A percentile compares a stretch with the other conserved stretches of the same genome.
Evolutionary conservation across 2,113 vertebrate genomes (phyloP).

Genomic region (Macquaria australasica): DNA sequence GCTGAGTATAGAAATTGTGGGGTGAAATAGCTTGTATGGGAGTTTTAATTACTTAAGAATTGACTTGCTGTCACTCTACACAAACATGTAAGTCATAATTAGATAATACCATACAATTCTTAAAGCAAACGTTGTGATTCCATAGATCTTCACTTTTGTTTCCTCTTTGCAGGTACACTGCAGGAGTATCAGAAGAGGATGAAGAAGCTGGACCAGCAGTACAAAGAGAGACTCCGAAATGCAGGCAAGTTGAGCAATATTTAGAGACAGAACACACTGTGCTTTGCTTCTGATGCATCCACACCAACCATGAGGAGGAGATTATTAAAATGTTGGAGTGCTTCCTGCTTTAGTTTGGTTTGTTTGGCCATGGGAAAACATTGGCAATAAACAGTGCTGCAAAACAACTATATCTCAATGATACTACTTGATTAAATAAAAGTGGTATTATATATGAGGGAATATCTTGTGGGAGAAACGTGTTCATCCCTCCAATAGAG

Average conservation of each 20-base stretch:
- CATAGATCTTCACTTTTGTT: not conserved
- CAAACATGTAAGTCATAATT: not conserved
- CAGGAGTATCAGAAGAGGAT: slow-evolving; percentile 99
- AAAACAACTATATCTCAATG: not conserved
- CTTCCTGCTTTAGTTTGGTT: slow-evolving; percentile 12
- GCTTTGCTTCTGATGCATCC: slow-evolving; percentile 1
- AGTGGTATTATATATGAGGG: no score
- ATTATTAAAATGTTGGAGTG: not conserved
- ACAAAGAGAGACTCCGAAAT: slow-evolving; percentile 96
- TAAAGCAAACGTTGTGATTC: not conserved
- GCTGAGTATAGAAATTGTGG: not conserved
- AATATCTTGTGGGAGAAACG: no score
- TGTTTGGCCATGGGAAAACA: slow-evolving; percentile 7
- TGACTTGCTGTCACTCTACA: not conserved
- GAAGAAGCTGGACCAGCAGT: slow-evolving; percentile 99
- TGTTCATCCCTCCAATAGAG: no score
- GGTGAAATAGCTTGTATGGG: not conserved
- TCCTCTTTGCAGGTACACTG: slow-evolving; percentile 87
- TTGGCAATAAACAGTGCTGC: not conserved
- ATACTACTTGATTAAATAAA: no score
- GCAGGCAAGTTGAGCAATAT: slow-evolving; percentile 85
- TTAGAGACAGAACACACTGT: not conserved
- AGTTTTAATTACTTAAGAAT: not conserved
- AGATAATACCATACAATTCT: not conserved
- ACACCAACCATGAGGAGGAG: not conserved